Evolutionary conservation across 37 sponge, comb jelly and placozoan species (phyloP), one percentile per base, ranked within the genome.

Genomic region (Geodia barretti): DNA sequence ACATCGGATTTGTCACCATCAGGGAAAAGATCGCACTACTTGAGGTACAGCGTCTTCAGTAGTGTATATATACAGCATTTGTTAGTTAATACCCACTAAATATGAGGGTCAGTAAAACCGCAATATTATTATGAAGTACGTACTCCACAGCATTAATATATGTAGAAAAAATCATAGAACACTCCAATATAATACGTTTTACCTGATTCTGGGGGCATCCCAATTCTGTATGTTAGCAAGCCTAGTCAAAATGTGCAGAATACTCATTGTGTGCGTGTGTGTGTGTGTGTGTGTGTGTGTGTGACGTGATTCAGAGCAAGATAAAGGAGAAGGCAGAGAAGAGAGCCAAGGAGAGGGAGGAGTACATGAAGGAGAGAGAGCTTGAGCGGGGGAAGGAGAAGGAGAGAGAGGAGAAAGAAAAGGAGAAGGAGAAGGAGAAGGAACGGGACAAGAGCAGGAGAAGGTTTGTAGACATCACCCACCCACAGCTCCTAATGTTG

Each of bases 1-100:
- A 99, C 75, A 85, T 99, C 68, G 99, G 99, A 9, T 99, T 94
- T 80, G 96, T 99, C 34, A 84, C 90, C 31, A 93, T 99, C n/a
- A 72, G 97, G 37, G 95, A 96, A 23, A 94, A 92, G 85, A 91
- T 96, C 28, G 85, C 62, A 24, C 73, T 81, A 25, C 41, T 99
- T 32, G 88, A 99, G 87, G 99, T 94, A n/a, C 5, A 38, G 9
- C 26, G 28, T 24, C 7, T 25, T 26, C n/a, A 65, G 7, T 65
- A 29, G 8, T 65, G 28, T 24, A 65, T 58, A 65, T 65, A 8
- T 65, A 65, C 67, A 65, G 7, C 19, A 26, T 24, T 26, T 24
- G 28, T 65, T 58, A 58, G 60, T 21, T 11, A 20, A 20, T 21
- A 19, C 28, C 28, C 7, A 24, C n/a, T 65, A 70, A 8, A 34